These are phyloP conservation scores for Pseudonaja textilis DNA, from an alignment of 2,113 vertebrate genomes.

Conservation along the genomic window DNA sequence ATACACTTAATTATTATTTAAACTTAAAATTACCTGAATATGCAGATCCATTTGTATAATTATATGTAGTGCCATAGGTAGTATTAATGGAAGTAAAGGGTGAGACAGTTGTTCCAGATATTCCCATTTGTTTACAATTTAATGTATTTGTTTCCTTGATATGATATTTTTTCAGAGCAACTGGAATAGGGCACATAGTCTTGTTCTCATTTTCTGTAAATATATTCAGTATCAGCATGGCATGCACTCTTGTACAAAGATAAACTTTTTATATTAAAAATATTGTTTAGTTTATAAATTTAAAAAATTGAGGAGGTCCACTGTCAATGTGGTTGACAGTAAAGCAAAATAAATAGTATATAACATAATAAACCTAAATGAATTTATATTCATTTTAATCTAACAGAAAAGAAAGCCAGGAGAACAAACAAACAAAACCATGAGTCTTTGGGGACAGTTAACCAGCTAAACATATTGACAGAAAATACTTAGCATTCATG, in stretches of 20 bases:
- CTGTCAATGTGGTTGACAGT: neutral
- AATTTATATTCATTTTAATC: neutral
- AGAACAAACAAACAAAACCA: neutral
- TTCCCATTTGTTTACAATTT: constrained; percentile 46
- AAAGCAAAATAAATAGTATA: neutral
- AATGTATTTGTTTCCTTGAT: constrained; percentile 59
- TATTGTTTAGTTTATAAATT: neutral
- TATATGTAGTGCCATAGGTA: constrained; percentile 39
- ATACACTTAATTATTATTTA: neutral
- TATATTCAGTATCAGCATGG: constrained; percentile 27
- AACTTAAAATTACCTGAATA: constrained; percentile 56
- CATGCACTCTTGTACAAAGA: neutral
- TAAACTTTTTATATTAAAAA: neutral
- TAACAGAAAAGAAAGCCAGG: neutral
- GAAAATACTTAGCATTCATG: neutral
- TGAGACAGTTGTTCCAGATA: neutral
- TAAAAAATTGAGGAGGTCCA: neutral
- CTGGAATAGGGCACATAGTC: constrained; percentile 58
- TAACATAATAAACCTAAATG: neutral
- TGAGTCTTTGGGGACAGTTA: neutral
- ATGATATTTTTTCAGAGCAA: constrained; percentile 18
- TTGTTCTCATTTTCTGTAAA: constrained; percentile 67
- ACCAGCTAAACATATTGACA: neutral
- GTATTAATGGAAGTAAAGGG: constrained; percentile 25
- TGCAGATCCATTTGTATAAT: constrained; percentile 45